Conservation (phyloP, 2,113 vertebrate species). For the Lepidothrix coronata region DNA sequence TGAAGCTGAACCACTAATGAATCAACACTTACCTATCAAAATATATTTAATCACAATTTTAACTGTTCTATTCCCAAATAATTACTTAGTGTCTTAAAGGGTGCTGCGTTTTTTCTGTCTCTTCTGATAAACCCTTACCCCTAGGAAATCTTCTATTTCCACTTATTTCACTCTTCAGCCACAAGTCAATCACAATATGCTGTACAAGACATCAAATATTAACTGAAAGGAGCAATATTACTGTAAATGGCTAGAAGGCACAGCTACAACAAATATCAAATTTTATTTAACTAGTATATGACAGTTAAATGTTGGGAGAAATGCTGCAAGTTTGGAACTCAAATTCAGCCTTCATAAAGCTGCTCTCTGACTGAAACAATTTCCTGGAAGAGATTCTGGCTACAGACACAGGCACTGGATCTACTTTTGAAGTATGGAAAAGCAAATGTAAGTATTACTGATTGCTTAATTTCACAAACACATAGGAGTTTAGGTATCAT, state of each 20-base stretch:
- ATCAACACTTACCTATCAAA: not conserved
- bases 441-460: not conserved
- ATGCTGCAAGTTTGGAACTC: not conserved
- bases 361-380: not conserved
- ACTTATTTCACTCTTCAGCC: not conserved
- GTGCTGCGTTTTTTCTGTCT: not conserved
- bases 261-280: not conserved
- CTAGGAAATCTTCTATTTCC: slow-evolving; percentile 4
- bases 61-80: not conserved
- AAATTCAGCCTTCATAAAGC: not conserved
- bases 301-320: not conserved
- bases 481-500: not conserved
- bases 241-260: slow-evolving; percentile 4
- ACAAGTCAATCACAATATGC: slow-evolving; percentile 9
- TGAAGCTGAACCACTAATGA: not conserved
- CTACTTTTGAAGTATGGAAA: not conserved
- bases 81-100: not conserved
- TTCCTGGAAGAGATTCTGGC: not conserved
- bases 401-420: not conserved
- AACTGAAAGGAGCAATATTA: slow-evolving; percentile 20
- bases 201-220: not conserved
- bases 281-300: not conserved
- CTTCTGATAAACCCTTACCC: not conserved
- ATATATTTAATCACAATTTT: not conserved
- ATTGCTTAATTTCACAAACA: not conserved